Evolutionary conservation across 1,140 invertebrate species (phyloP), one percentile per base, ranked within the genome.

Genomic region (Achroia grisella): DNA sequence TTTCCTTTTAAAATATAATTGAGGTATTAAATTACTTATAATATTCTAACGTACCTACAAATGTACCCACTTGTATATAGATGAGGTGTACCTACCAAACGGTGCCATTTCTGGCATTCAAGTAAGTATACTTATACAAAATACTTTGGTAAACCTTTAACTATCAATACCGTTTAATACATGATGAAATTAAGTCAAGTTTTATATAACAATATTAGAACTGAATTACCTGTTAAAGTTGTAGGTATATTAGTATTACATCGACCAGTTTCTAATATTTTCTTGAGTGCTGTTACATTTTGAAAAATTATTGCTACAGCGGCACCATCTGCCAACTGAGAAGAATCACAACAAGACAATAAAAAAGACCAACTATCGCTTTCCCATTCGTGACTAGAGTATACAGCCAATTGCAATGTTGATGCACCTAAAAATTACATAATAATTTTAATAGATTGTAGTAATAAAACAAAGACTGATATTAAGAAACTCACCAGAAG

Each of bases 401-500:
- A 85, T 5, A 85, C 78, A n/a, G 81, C 81, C 39, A 85, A 48
- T 58, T 85, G 81, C 44, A 85, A 66, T 6, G 78, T 80, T 10
- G 81, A 85, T 10, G 81, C 78, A 34, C 78, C 81, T 85, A 37
- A 11, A 64, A 58, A 39, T 43, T 39, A 39, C 47, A 36, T 15
- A 53, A 31, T 17, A 39, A 1, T 17, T 40, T n/a, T n/a, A n/a
- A n/a, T n/a, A n/a, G n/a, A n/a, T n/a, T 23, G 2, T 23, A 23
- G 17, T 23, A 3, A 23, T 23, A 23, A 23, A 3, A 23, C 17
- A 23, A 3, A 23, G 6, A 23, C 17, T 11, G 36, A 12, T 28
- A 14, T 31, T 14, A 12, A 32, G 34, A 39, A 23, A 57, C 59
- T 67, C 46, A 84, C 81, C 81, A 36, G 77, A 62, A 61, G 75